Evolutionary conservation across 2,113 vertebrate species (phyloP), one percentile per base, ranked within the genome.

Genomic region (Arvicanthis niloticus): DNA sequence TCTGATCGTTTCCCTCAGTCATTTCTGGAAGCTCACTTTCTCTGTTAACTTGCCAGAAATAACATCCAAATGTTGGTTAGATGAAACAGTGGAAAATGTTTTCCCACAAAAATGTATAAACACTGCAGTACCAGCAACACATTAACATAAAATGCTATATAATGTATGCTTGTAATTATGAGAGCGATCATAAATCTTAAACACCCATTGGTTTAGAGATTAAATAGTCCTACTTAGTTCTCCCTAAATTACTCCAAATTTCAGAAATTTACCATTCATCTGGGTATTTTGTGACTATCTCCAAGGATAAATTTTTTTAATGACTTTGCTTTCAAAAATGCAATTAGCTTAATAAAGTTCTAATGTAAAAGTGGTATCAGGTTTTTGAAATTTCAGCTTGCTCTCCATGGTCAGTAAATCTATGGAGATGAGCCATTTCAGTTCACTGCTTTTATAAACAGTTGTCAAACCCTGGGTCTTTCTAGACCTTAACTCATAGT

Each of bases 321-420:
- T 95, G 95, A 91, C 94, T 97, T 92, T 96, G 95, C 78, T 97
- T 97, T 97, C 92, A 96, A 98, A 97, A 97, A 95, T 68, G 73
- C 94, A 97, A 97, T 97, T 96, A 97, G 89, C 73, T 97, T 97
- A 97, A 97, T 97, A 97, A 97, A 97, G 96, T 97, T 87, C 65
- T 87, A 97, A 97, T 67, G 29, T 80, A 96, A 88, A 96, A 97
- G 91, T 91, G 91, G 76, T 91, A 95, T 91, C 56, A 75, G 68
- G 94, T 91, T 91, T 96, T 97, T 85, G 96, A 95, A 96, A 85
- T 96, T 96, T 96, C 91, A 96, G 96, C 82, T 82, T 34, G 88
- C 70, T 96, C 82, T 34, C 82, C 68, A 89, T 76, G 9, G 3
- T 95, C 92, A 97, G 9, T 78, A 92, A 92, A 84, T 95, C 91